Percentiles rank a stretch among this genome's conserved stretches.
Evolutionary conservation across 2,113 vertebrate species (phyloP).

Genomic region (Agelaius tricolor): DNA sequence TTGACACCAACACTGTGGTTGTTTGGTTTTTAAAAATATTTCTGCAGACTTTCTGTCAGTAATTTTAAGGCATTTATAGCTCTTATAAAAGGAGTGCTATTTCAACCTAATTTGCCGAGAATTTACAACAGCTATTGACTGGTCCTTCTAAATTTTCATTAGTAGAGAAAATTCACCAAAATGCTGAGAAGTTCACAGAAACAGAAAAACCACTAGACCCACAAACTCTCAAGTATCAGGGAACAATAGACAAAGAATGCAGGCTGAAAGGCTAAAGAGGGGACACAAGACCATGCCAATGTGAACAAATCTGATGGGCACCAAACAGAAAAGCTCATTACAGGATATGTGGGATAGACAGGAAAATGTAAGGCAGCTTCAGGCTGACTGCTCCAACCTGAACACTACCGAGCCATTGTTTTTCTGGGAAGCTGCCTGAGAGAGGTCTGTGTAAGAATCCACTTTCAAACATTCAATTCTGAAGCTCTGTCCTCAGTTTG

Average conservation of each 20-base stretch:
- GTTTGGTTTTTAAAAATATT: background rate
- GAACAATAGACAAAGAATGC: background rate
- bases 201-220: background rate
- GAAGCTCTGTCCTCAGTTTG: background rate
- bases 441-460: background rate
- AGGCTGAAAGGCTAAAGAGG: background rate
- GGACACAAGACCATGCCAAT: background rate
- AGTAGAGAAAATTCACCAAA: background rate
- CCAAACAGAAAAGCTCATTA: background rate
- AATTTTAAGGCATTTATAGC: background rate
- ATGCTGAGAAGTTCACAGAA: background rate
- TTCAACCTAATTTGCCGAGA: background rate
- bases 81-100: background rate
- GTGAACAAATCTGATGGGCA: background rate
- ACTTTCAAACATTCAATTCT: background rate
- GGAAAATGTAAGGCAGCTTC: background rate
- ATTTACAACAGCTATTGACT: background rate
- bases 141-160: background rate
- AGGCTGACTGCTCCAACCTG: background rate
- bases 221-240: background rate
- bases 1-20: background rate
- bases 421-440: background rate
- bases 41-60: background rate
- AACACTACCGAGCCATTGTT: background rate
- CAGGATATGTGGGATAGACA: background rate